Evolutionary conservation across 2,113 vertebrate species (phyloP).

Genomic region (Ptychochromis oligacanthus): DNA sequence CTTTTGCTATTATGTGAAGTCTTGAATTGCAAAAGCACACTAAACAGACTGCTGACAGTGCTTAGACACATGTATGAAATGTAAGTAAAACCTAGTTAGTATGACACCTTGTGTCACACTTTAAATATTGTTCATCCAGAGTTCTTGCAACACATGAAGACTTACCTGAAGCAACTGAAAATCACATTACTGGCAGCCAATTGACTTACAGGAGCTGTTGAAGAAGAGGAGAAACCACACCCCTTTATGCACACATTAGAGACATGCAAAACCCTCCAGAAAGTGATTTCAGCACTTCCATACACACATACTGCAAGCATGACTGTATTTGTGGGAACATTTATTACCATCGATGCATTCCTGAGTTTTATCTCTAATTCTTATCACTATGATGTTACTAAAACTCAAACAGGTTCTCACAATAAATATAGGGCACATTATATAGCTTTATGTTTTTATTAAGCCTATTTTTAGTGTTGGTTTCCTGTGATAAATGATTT

Average conservation of each 20-base stretch:
- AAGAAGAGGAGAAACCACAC: not conserved
- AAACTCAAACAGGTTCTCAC: not conserved
- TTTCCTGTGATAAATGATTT: not conserved
- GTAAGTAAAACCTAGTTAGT: not conserved
- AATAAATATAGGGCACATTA: not conserved
- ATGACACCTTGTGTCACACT: not conserved
- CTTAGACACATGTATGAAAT: not conserved
- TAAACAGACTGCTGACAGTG: not conserved
- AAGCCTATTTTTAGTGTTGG: not conserved
- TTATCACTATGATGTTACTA: not conserved
- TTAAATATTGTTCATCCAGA: not conserved
- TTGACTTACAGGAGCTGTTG: not conserved
- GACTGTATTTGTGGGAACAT: not conserved
- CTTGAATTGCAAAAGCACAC: not conserved
- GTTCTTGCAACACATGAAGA: not conserved
- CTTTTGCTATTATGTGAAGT: not conserved
- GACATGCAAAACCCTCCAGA: not conserved
- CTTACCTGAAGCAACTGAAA: not conserved
- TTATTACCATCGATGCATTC: not conserved
- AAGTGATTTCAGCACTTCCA: slow-evolving; percentile 1
- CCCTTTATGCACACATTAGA: not conserved
- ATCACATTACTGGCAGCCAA: not conserved
- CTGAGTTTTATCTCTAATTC: not conserved
- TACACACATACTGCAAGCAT: not conserved
- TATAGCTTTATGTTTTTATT: not conserved